Conservation (phyloP, 2,888 invertebrate genomes). For the Acrobasis consociella region DNA sequence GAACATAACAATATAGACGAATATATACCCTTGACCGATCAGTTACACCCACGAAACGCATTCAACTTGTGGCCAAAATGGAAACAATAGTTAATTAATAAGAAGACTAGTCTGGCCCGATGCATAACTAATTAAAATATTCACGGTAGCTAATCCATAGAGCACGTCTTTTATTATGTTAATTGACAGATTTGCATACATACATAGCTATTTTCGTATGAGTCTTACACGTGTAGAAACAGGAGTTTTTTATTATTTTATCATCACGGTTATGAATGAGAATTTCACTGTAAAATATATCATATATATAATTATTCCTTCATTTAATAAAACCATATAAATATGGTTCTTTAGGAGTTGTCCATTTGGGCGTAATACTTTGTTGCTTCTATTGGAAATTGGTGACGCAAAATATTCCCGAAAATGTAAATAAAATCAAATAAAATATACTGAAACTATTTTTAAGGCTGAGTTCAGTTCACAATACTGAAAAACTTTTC, state of each 20-base stretch:
- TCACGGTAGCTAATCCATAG: conserved; percentile 32
- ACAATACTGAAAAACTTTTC: too few species aligned
- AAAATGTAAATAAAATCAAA: too few species aligned
- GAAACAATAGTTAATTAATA: conserved; percentile 65
- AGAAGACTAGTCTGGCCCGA: conserved; percentile 47
- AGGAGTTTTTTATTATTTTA: background rate
- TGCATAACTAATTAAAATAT: conserved; percentile 50
- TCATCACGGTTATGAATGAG: background rate
- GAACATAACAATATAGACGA: conserved; percentile 40
- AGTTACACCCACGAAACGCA: conserved; percentile 55
- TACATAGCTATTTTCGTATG: background rate
- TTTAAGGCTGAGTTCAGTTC: too few species aligned
- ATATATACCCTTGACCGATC: conserved; percentile 61
- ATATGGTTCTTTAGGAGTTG: too few species aligned
- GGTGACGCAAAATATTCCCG: too few species aligned
- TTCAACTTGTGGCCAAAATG: conserved; percentile 51
- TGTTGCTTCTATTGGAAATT: too few species aligned
- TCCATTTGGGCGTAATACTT: too few species aligned
- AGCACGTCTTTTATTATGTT: conserved; percentile 20
- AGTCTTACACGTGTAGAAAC: background rate
- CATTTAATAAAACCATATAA: too few species aligned
- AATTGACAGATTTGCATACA: conserved; percentile 12
- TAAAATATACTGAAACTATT: too few species aligned
- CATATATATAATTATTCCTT: too few species aligned
- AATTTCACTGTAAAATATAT: too few species aligned